Evolutionary conservation across 2,797 vertebrate species (phyloP).

Genomic region (Sphenopsis melanotis): DNA sequence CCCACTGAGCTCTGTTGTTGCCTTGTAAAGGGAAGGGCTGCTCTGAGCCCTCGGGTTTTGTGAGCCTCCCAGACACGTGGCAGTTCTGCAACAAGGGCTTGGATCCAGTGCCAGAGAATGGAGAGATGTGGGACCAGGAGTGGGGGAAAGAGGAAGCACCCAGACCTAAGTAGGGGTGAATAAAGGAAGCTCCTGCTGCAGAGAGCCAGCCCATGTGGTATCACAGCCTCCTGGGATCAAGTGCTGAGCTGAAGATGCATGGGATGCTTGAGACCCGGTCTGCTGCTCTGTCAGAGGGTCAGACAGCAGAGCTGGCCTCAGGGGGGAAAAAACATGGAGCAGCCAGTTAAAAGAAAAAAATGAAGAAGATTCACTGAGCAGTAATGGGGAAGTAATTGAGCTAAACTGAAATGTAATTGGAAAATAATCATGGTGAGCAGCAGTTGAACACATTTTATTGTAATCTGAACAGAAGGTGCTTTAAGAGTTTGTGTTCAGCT

Average conservation of each 20-base stretch:
- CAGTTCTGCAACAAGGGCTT: not conserved
- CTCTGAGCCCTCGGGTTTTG: rapidly evolving
- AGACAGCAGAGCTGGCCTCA: not conserved
- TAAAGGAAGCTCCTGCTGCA: not conserved
- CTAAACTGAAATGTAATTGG: slow-evolving; percentile 77
- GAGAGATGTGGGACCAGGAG: not conserved
- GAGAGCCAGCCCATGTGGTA: not conserved
- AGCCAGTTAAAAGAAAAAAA: slow-evolving; percentile 58
- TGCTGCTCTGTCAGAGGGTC: not conserved
- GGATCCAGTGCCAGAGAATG: not conserved
- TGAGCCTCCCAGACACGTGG: rapidly evolving
- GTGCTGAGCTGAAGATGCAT: not conserved
- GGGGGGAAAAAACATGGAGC: slow-evolving; percentile 8
- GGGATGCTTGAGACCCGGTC: not conserved
- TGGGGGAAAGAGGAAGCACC: not conserved
- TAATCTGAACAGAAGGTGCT: slow-evolving; percentile 48
- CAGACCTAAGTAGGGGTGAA: not conserved
- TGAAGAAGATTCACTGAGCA: slow-evolving; percentile 57
- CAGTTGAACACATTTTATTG: slow-evolving; percentile 55
- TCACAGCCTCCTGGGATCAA: not conserved
- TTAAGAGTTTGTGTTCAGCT: slow-evolving; percentile 22
- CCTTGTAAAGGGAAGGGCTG: not conserved
- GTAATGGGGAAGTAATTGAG: slow-evolving; percentile 77
- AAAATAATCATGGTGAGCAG: slow-evolving; percentile 58
- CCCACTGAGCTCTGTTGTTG: not conserved